These are phyloP conservation scores for Cyclina sinensis DNA, from an alignment of 1,140 invertebrate genomes.

Conservation along the genomic window DNA sequence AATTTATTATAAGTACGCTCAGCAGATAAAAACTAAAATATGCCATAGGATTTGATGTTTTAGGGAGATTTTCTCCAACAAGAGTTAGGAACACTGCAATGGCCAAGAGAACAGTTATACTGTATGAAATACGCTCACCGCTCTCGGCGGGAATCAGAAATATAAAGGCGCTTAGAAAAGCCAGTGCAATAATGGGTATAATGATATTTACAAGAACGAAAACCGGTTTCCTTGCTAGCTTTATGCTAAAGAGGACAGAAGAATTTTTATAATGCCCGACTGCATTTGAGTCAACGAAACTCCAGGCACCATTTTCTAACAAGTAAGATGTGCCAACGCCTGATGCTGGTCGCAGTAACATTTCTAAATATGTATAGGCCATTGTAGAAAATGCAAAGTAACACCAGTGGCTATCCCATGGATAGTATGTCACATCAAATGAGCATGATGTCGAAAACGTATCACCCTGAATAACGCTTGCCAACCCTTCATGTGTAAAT, in stretches of 20 bases:
- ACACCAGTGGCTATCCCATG: slow-evolving; percentile 54
- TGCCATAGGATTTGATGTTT: slow-evolving; percentile 83
- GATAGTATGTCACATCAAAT: slow-evolving; percentile 33
- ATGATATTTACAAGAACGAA: slow-evolving; percentile 88
- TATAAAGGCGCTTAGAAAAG: slow-evolving; percentile 88
- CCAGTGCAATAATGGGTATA: slow-evolving; percentile 88
- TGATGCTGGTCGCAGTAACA: not conserved
- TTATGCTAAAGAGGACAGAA: not conserved
- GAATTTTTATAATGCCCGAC: not conserved
- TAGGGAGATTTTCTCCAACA: slow-evolving; percentile 87
- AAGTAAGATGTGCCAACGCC: not conserved
- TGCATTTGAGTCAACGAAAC: not conserved
- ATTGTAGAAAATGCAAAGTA: not conserved
- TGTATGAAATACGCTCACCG: slow-evolving; percentile 88
- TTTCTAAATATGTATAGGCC: not conserved
- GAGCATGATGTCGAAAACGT: slow-evolving; percentile 13
- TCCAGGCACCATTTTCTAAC: slow-evolving; percentile 11
- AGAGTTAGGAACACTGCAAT: slow-evolving; percentile 89
- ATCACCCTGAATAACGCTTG: not conserved
- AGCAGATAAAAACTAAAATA: slow-evolving; percentile 48
- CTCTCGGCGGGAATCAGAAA: slow-evolving; percentile 89
- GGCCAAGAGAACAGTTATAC: slow-evolving; percentile 88
- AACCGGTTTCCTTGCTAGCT: slow-evolving; percentile 71
- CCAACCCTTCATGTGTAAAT: not conserved
- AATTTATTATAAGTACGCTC: slow-evolving; percentile 40